Evolutionary conservation across 2,888 invertebrate species (phyloP).

Genomic region (Seira ritae): DNA sequence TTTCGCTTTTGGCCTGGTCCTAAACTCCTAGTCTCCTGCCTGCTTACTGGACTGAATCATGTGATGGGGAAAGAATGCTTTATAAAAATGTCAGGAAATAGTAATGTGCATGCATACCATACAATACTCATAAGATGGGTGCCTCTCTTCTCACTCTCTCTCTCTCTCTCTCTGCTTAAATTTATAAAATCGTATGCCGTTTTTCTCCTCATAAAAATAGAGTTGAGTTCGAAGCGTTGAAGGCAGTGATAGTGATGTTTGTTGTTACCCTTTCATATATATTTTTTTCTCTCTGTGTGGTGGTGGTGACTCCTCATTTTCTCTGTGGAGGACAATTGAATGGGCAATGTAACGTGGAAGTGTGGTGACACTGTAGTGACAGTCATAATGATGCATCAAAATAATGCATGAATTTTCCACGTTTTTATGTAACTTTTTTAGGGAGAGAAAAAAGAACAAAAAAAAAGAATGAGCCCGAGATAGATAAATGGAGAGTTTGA

Average conservation of each 20-base stretch:
- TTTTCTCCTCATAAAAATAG: not conserved
- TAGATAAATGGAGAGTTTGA: not conserved
- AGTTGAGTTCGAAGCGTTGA: not conserved
- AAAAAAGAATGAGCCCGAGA: not conserved
- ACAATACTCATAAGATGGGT: constrained; percentile 26
- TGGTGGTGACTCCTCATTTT: constrained; percentile 40
- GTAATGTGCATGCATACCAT: not conserved
- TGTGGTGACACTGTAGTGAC: constrained; percentile 56
- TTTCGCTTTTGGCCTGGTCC: not conserved
- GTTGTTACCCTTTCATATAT: constrained; percentile 58
- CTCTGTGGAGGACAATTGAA: constrained; percentile 36
- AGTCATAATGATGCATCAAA: constrained; percentile 53
- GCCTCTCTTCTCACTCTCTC: constrained; percentile 24
- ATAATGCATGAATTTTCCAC: constrained; percentile 57
- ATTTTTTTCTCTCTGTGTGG: constrained; percentile 54
- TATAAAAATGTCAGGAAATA: constrained; percentile 4
- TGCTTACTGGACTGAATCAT: no score
- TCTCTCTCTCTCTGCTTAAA: not conserved
- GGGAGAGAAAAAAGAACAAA: constrained; percentile 23
- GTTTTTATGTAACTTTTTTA: constrained; percentile 8
- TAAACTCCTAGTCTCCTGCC: not conserved
- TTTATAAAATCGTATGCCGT: not conserved
- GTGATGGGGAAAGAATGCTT: not conserved
- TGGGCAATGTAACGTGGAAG: constrained; percentile 51
- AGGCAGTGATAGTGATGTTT: constrained; percentile 29